phyloP scores from a whole-genome alignment of 2,888 invertebrate species.

The Aromia moschata region DNA sequence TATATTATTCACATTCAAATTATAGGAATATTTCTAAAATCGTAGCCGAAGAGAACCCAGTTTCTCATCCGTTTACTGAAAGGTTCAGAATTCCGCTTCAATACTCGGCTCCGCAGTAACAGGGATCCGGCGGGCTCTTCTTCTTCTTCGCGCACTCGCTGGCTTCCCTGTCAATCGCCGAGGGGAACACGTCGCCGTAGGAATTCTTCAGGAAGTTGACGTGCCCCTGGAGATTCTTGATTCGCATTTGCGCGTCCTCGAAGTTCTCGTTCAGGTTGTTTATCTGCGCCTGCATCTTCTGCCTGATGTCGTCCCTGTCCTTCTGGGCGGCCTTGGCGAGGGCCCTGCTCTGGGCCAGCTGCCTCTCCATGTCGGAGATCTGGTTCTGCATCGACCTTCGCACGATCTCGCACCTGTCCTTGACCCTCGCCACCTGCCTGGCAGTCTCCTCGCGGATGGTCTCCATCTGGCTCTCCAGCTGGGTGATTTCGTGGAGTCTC shows the following conservation, averaged over 20 bases:
- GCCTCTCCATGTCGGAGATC: conserved; percentile 73
- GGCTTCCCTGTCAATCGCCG: conserved; percentile 26
- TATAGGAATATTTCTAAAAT: conserved; percentile 1
- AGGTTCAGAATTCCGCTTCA: conserved; percentile 20
- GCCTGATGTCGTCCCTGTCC: conserved; percentile 75
- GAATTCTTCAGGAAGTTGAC: conserved; percentile 69
- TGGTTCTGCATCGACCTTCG: conserved; percentile 70
- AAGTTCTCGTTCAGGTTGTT: conserved; percentile 74
- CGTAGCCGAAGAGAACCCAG: not conserved
- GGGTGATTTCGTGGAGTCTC: conserved; percentile 74
- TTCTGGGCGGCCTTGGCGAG: conserved; percentile 72
- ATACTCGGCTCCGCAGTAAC: conserved; percentile 51
- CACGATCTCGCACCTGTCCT: conserved; percentile 73
- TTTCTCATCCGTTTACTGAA: not conserved
- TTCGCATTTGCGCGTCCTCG: conserved; percentile 72
- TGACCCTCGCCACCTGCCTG: conserved; percentile 71
- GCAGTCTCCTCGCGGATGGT: conserved; percentile 75
- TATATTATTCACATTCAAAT: conserved; percentile 12
- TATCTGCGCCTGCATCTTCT: conserved; percentile 75
- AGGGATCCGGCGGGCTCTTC: conserved; percentile 47
- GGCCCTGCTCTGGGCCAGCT: conserved; percentile 72
- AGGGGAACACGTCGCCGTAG: conserved; percentile 53
- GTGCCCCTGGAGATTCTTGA: conserved; percentile 71
- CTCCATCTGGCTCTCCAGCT: conserved; percentile 72
- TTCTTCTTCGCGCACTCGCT: conserved; percentile 4